Evolutionary conservation across 2,888 invertebrate species (phyloP).

Genomic region (Acanthosepion pharaonis): DNA sequence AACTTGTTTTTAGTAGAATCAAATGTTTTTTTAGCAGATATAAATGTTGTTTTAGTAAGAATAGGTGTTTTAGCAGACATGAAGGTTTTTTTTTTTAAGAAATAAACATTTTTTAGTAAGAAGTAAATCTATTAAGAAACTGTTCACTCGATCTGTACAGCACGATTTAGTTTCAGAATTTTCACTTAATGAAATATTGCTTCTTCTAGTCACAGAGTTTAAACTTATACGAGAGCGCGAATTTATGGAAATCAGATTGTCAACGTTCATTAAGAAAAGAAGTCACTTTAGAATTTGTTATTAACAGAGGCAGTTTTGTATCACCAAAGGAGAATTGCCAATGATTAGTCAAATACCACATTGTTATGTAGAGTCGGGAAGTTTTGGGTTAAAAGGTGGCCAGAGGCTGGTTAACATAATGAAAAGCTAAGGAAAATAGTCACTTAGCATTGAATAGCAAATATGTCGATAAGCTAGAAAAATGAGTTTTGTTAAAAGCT

Average conservation of each 20-base stretch:
- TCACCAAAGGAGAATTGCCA: not conserved
- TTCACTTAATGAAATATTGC: not conserved
- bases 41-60: too few species aligned
- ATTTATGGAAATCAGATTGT: not conserved
- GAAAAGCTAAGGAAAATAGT: not conserved
- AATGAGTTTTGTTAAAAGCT: not conserved
- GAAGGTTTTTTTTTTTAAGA: too few species aligned
- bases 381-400: conserved; percentile 4
- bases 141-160: not conserved
- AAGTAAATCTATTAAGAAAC: too few species aligned
- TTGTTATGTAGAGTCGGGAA: not conserved
- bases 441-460: not conserved
- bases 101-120: too few species aligned
- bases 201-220: not conserved
- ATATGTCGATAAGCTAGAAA: not conserved
- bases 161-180: not conserved
- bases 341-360: not conserved
- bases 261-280: not conserved
- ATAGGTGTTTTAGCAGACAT: too few species aligned
- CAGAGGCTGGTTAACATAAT: not conserved
- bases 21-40: too few species aligned
- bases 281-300: not conserved
- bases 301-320: not conserved
- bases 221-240: not conserved
- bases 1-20: too few species aligned